Percentiles rank a stretch among this genome's conserved stretches.
Evolutionary conservation across 2,113 vertebrate species (phyloP).

Genomic region (Pogonocichla stellata): DNA sequence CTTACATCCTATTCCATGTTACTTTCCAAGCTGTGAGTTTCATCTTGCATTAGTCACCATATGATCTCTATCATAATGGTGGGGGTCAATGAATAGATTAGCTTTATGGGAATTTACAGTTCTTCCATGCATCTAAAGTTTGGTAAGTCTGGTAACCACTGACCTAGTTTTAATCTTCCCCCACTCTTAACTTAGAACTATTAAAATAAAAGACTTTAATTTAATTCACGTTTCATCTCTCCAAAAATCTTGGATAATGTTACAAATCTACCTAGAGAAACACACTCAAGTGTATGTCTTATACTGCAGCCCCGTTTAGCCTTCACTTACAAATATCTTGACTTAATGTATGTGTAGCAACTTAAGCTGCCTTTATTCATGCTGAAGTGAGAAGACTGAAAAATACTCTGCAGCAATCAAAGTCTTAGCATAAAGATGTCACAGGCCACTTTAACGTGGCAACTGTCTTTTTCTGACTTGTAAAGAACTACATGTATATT

Average conservation of each 20-base stretch:
- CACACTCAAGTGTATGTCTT: slow-evolving; percentile 73
- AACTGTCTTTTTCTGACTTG: slow-evolving; percentile 53
- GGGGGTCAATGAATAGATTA: slow-evolving; percentile 99
- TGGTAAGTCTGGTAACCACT: slow-evolving; percentile 87
- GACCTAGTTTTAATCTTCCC: slow-evolving; percentile 79
- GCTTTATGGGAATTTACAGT: slow-evolving; percentile 99
- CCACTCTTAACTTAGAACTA: slow-evolving; percentile 77
- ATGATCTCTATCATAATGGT: slow-evolving; percentile 99
- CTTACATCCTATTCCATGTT: slow-evolving; percentile 99
- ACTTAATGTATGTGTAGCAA: slow-evolving; percentile 73
- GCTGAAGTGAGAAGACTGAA: slow-evolving; percentile 74
- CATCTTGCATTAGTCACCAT: slow-evolving; percentile 99
- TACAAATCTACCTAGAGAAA: slow-evolving; percentile 74
- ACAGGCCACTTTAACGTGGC: slow-evolving; percentile 73
- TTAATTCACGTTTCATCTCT: slow-evolving; percentile 68
- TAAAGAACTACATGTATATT: slow-evolving; percentile 63
- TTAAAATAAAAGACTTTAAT: slow-evolving; percentile 74
- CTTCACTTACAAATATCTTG: slow-evolving; percentile 64
- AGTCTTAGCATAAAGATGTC: slow-evolving; percentile 56
- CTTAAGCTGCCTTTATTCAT: slow-evolving; percentile 65
- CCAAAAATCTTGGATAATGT: slow-evolving; percentile 72
- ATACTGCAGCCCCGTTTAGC: slow-evolving; percentile 71
- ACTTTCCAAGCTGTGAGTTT: slow-evolving; percentile 99
- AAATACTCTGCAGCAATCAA: slow-evolving; percentile 67
- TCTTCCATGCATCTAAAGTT: slow-evolving; percentile 99